These are phyloP conservation scores for Copidosoma floridanum DNA, from an alignment of 1,140 invertebrate species.

Conservation along the genomic window DNA sequence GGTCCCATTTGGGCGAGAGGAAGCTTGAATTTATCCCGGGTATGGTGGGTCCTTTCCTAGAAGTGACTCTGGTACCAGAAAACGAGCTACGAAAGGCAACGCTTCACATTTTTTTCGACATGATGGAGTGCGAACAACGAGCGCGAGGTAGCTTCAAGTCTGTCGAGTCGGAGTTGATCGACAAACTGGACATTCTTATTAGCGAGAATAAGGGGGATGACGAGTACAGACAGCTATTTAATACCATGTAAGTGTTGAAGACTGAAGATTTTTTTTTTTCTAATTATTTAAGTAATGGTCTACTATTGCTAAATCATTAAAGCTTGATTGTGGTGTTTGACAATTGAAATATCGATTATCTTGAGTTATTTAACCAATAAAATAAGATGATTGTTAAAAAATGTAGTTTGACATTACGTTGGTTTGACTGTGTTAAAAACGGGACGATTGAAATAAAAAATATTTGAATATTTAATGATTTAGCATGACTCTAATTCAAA, in stretches of 20 bases:
- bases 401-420: no score
- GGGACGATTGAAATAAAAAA: no score
- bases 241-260: slow-evolving; percentile 81
- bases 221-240: slow-evolving; percentile 87
- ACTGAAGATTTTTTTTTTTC: slow-evolving; percentile 12
- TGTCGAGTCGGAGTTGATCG: slow-evolving; percentile 89
- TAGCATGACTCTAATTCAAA: no score
- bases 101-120: slow-evolving; percentile 92
- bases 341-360: no score
- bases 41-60: slow-evolving; percentile 91
- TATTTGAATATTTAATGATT: no score
- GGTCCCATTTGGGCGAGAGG: slow-evolving; percentile 82
- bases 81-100: slow-evolving; percentile 85
- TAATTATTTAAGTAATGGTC: background rate
- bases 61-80: slow-evolving; percentile 91
- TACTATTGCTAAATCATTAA: background rate
- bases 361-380: no score
- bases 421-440: no score
- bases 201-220: slow-evolving; percentile 92
- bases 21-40: slow-evolving; percentile 89
- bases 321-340: background rate
- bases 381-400: no score
- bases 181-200: slow-evolving; percentile 88
- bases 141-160: slow-evolving; percentile 80
- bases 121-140: slow-evolving; percentile 92